Evolutionary conservation across 1,140 invertebrate genomes (phyloP), one percentile per base, ranked within the genome.

Genomic region (Monochamus saltuarius): DNA sequence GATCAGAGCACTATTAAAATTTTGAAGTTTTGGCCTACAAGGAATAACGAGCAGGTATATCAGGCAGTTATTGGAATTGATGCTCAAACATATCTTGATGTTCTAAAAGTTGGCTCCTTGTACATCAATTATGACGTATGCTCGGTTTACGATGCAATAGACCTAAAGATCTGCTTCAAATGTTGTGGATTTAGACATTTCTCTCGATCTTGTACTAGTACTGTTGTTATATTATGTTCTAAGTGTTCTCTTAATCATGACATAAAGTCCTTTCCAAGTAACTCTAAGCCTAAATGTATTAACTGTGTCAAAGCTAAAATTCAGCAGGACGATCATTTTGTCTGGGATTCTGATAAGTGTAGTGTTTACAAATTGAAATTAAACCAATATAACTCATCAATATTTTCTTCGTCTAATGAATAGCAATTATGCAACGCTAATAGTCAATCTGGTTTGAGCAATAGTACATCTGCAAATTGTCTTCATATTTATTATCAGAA

Each of bases 51-150:
- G 36, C 36, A 53, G 8, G 37, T 53, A 14, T 53, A 38, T 53
- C 36, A 8, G 37, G 36, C 34, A 14, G 14, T 53, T 10, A 16
- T 53, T 16, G 51, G 38, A 53, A 9, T 53, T 4, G 51, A 53
- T 53, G 51, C 51, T 14, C 34, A 34, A 37, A 8, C 11, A 13
- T 53, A 53, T 53, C 34, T 34, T 38, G 11, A 8, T 7, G 37
- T 36, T 14, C 36, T 53, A 36, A 36, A 53, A 16, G n/a, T 1
- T 2, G 51, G 37, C 6, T 38, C 36, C 3, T 14, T 53, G 9
- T 53, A 37, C 10, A 9, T 53, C n/a, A 53, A 53, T 38, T 53
- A 37, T 38, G 51, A 53, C 38, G 34, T 16, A 16, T 13, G n/a
- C 10, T 11, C 45, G 4, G n/a, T 46, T 22, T 46, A 46, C 10